Evolutionary conservation across 1,140 invertebrate species (phyloP), one percentile per base, ranked within the genome.

Genomic region (Formica exsecta): DNA sequence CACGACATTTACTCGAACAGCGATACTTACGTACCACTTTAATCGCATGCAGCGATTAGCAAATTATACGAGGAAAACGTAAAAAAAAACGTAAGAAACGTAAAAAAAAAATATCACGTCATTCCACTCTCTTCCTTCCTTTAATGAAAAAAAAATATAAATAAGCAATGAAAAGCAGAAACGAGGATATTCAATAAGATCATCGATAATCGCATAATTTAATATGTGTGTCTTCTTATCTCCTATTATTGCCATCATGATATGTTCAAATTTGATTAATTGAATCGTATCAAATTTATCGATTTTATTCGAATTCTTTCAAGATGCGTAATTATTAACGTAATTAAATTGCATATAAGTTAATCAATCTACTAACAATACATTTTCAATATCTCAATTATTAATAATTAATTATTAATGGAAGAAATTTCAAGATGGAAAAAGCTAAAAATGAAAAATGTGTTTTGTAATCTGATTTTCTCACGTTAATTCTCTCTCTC

Each of bases 141-240:
- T 51, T 0, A 1, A 0, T 29, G 1, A 0, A 13, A 19, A 19
- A 51, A 51, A 51, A 76, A 89, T 81, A 61, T 36, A 13, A 61
- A 65, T 48, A 68, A 75, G 68, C 65, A 29, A 68, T 36, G 38
- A 57, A 38, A 3, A 64, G 9, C 51, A 51, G 25, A 29, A 29
- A 71, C 38, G 9, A 62, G 64, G 44, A 44, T 71, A 71, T 83
- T 86, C 57, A 38, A 75, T 57, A 54, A 51, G 16, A 29, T 54
- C 57, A 32, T 59, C 38, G 57, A 16, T 85, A 22, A 13, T 62
- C 3, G 36, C 29, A 61, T 71, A 76, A 68, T 38, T 29, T 48
- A 62, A n/a, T 61, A 16, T 9, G 36, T 44, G 51, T 41, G 48
- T 44, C 1, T 85, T 81, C 57, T 57, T 54, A 80, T 54, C 13